These are phyloP conservation scores for Lethocerus indicus DNA, from an alignment of 1,140 invertebrate genomes.

Conservation along the genomic window DNA sequence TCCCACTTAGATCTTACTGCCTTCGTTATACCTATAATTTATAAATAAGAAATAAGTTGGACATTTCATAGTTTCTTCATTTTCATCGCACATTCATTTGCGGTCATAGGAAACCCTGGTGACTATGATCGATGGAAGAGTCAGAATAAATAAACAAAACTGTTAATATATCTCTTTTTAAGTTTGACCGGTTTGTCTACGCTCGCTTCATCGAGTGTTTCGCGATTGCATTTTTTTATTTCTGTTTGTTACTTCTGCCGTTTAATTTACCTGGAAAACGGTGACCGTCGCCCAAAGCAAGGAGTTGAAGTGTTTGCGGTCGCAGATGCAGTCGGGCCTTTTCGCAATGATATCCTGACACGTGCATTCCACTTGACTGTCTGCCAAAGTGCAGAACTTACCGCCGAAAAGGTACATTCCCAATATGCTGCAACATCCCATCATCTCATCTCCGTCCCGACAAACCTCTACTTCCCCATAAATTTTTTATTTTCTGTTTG, in stretches of 20 bases:
- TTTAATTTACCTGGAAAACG: slow-evolving; percentile 80
- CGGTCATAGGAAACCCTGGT: too few relatives aligned
- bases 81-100: too few relatives aligned
- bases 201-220: not conserved
- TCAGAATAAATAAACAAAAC: too few relatives aligned
- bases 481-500: too few relatives aligned
- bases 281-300: slow-evolving; percentile 91
- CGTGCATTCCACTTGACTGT: slow-evolving; percentile 73
- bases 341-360: slow-evolving; percentile 76
- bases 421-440: slow-evolving; percentile 63
- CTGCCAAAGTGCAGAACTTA: slow-evolving; percentile 94
- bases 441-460: slow-evolving; percentile 1
- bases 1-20: too few relatives aligned
- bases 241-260: too few relatives aligned
- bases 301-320: slow-evolving; percentile 95
- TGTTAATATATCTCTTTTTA: too few relatives aligned
- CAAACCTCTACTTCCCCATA: not conserved
- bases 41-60: too few relatives aligned
- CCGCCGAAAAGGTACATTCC: slow-evolving; percentile 98
- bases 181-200: not conserved
- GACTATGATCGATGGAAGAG: too few relatives aligned
- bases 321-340: slow-evolving; percentile 77
- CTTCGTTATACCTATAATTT: too few relatives aligned
- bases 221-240: not conserved
- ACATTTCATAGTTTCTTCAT: too few relatives aligned